Evolutionary conservation across 1,140 invertebrate species (phyloP), one percentile per base, ranked within the genome.

Genomic region (Adelges cooleyi): DNA sequence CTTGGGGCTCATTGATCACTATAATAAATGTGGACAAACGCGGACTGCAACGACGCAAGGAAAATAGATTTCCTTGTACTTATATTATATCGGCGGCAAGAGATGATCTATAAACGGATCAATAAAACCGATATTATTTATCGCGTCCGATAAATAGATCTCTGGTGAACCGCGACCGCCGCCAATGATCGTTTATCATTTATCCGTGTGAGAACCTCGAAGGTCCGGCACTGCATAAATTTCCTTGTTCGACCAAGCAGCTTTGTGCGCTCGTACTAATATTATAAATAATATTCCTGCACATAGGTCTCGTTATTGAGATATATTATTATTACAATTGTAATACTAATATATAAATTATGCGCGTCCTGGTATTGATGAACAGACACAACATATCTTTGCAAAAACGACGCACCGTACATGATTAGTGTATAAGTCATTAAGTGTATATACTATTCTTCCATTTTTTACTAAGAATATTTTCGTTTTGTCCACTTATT

Each of bases 71-170:
- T n/a, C n/a, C n/a, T n/a, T n/a, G n/a, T n/a, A n/a, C n/a, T n/a
- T n/a, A n/a, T n/a, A n/a, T n/a, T n/a, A n/a, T n/a, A n/a, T 13
- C 11, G 17, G 17, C 27, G 18, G 13, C 17, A n/a, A n/a, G 5
- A 40, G 5, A 54, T 40, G 33, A 54, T 54, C 29, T 54, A 54
- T 22, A 54, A 40, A 54, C 27, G 27, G 51, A 53, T 33, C 51
- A 53, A 53, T 53, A 53, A 53, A 53, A 53, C 18, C 29, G 29
- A 53, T 53, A 18, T 53, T 53, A 53, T 53, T 53, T 53, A 53
- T 53, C 51, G 29, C 29, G 51, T 53, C 51, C 51, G 51, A 53
- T 53, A 42, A 54, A 54, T 38, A 42, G 33, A 54, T 54, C 52
- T 54, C 33, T 23, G 13, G 0, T 13, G 50, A 23, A 17, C 33